Evolutionary conservation across 2,113 vertebrate genomes (phyloP), one percentile per base, ranked within the genome.

Genomic region (Peromyscus maniculatus): DNA sequence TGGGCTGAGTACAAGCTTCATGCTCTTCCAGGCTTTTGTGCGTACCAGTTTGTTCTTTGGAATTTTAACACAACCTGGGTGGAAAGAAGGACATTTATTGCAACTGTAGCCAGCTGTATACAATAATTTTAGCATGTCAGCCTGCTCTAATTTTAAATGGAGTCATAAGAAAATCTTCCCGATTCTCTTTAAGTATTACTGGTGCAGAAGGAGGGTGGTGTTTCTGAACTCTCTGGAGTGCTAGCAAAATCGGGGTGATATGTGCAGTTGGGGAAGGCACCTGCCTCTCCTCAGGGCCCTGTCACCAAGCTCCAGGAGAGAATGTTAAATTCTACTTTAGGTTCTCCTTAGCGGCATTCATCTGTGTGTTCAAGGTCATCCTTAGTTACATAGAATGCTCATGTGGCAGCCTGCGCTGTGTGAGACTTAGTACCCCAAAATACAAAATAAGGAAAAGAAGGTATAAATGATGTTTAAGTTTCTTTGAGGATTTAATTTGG

Each of bases 111-210:
- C 93, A 89, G 36, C 57, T 88, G 82, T 89, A 36, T 52, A 55
- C 66, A 59, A 39, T 89, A 36, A 90, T 87, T 94, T 94, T 88
- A 46, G 94, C 74, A 92, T 92, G 75, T 94, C 92, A 87, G 55
- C 67, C 55, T 43, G 72, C 83, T 87, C 62, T 43, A 15, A 82
- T 77, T 97, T 93, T 94, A 72, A 83, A 91, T 52, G 1, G n/a
- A 88, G 78, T 89, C 46, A 9, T 71, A 46, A 92, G 75, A 91
- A 79, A 12, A 16, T 55, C 77, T 64, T 46, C 67, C 33, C 52
- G 80, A 43, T 87, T 95, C 74, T 89, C 77, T 93, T 77, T 80
- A 82, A 13, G 26, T 62, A 5, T 91, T 71, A 5, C 26, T 64
- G 26, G 22, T 33, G 0, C 36, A 0, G 62, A 39, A 33, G 43